A percentile compares a stretch with the other conserved stretches of the same genome.
Conservation (phyloP, 2,888 invertebrate species). For the Elegia similella region DNA sequence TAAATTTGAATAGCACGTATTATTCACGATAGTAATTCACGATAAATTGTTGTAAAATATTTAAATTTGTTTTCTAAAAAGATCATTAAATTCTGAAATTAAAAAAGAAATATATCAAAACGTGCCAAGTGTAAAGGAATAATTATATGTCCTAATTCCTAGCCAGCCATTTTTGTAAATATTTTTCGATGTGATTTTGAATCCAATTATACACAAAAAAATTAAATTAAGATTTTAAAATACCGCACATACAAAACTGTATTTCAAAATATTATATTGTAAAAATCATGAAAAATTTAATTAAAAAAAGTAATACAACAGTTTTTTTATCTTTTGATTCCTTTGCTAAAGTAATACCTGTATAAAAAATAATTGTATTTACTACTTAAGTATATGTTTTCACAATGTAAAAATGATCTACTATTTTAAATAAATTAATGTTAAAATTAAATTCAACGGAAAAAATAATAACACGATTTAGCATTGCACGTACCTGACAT, state of each 20-base stretch:
- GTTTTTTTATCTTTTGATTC: too few relatives aligned
- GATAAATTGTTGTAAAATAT: not conserved
- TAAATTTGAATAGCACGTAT: not conserved
- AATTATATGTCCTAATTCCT: slow-evolving; percentile 43
- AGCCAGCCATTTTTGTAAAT: slow-evolving; percentile 54
- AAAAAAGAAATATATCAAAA: slow-evolving; percentile 40
- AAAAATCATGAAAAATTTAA: not conserved
- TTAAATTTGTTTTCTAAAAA: not conserved
- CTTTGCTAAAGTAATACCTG: too few relatives aligned
- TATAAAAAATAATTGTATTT: too few relatives aligned
- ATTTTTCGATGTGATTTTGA: slow-evolving; percentile 58
- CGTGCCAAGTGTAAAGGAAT: slow-evolving; percentile 49
- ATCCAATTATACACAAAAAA: slow-evolving; percentile 44
- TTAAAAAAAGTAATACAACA: not conserved
- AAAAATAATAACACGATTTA: too few relatives aligned
- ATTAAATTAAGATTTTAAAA: slow-evolving; percentile 26
- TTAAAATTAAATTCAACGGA: too few relatives aligned
- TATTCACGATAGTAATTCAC: not conserved
- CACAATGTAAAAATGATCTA: too few relatives aligned
- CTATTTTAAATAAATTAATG: too few relatives aligned
- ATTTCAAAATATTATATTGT: slow-evolving; percentile 8
- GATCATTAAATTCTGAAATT: slow-evolving; percentile 7
- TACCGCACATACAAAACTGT: slow-evolving; percentile 22
- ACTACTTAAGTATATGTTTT: too few relatives aligned
- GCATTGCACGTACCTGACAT: too few relatives aligned